A percentile compares a stretch with the other conserved stretches of the same genome.
Evolutionary conservation across 2,113 vertebrate genomes (phyloP).

Genomic region (Seriola rivoliana): DNA sequence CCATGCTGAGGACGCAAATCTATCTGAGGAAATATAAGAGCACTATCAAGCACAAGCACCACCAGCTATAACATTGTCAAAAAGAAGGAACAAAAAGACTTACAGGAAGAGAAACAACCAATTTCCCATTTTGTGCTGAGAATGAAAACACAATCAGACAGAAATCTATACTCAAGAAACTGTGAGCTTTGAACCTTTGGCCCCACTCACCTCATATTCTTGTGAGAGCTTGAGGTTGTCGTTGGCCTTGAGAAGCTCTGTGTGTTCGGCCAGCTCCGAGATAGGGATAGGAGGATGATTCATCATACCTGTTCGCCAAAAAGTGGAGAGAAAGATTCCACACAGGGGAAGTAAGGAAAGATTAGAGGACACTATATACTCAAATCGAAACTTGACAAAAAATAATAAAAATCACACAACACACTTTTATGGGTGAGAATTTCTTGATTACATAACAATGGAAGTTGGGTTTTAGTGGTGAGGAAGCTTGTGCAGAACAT

Average conservation of each 20-base stretch:
- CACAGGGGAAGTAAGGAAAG: slow-evolving; percentile 19
- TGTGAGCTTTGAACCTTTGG: slow-evolving; percentile 31
- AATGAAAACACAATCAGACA: slow-evolving; percentile 60
- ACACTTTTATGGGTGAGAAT: background rate
- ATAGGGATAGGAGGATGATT: slow-evolving; percentile 97
- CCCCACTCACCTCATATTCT: slow-evolving; percentile 94
- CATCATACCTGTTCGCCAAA: slow-evolving; percentile 91
- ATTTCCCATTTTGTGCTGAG: background rate
- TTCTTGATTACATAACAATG: slow-evolving; percentile 48
- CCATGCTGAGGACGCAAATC: slow-evolving; percentile 10
- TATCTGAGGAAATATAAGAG: slow-evolving; percentile 23
- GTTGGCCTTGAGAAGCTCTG: slow-evolving; percentile 96
- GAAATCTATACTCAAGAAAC: slow-evolving; percentile 45
- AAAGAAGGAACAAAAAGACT: background rate
- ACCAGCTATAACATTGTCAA: slow-evolving; percentile 7
- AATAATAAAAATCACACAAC: background rate
- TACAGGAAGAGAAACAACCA: background rate
- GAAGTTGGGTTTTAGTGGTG: slow-evolving; percentile 67
- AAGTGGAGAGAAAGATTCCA: slow-evolving; percentile 42
- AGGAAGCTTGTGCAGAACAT: slow-evolving; percentile 69
- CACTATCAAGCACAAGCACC: background rate
- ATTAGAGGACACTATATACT: background rate
- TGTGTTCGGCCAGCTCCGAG: slow-evolving; percentile 95
- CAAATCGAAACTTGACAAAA: no score
- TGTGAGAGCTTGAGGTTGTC: slow-evolving; percentile 99